phyloP scores from a whole-genome alignment of 2,888 invertebrate species.

The Ennomos quercinarius region DNA sequence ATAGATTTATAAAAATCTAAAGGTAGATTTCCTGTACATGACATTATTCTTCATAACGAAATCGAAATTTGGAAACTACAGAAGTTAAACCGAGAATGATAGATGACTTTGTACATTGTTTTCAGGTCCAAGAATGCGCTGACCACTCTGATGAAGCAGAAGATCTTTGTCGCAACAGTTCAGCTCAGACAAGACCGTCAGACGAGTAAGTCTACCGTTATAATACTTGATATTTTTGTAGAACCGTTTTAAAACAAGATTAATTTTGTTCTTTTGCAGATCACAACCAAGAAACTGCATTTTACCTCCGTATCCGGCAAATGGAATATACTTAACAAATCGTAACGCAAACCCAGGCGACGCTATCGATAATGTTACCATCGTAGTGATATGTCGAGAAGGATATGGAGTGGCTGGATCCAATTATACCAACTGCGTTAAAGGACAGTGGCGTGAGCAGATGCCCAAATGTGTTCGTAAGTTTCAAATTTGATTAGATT shows the following conservation, averaged over 20 bases:
- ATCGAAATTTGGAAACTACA: too few species aligned
- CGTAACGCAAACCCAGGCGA: slow-evolving; percentile 56
- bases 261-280: slow-evolving; percentile 25
- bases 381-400: slow-evolving; percentile 59
- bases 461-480: slow-evolving; percentile 49
- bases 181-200: slow-evolving; percentile 4
- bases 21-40: too few species aligned
- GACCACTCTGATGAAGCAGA: slow-evolving; percentile 65
- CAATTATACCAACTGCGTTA: slow-evolving; percentile 48
- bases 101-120: too few species aligned
- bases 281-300: slow-evolving; percentile 50
- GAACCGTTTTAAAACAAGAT: too few species aligned
- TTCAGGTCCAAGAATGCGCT: slow-evolving; percentile 57
- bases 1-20: too few species aligned
- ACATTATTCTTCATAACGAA: too few species aligned
- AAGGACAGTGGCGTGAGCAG: slow-evolving; percentile 54
- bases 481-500: slow-evolving; percentile 25
- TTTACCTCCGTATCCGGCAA: slow-evolving; percentile 57
- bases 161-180: slow-evolving; percentile 55
- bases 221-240: too few species aligned
- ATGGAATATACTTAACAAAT: slow-evolving; percentile 58
- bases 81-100: too few species aligned
- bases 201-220: slow-evolving; percentile 8
- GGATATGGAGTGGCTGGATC: slow-evolving; percentile 54
- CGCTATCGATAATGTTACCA: slow-evolving; percentile 42